Evolutionary conservation across 2,797 vertebrate species (phyloP).

Genomic region (Scolopax bukidnonensis): DNA sequence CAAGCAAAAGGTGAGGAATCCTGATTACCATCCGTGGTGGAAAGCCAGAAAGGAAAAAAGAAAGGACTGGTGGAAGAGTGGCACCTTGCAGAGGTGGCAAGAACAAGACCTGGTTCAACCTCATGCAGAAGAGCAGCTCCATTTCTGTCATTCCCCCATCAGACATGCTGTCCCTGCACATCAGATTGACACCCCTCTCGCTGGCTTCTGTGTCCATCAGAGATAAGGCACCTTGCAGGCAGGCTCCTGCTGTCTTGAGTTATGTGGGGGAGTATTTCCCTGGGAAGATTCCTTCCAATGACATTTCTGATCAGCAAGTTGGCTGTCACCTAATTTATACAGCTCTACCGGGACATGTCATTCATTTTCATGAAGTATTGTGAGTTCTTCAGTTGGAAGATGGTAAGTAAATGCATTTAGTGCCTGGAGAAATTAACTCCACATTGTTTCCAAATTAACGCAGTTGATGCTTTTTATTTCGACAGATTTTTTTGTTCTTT

Average conservation of each 20-base stretch:
- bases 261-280: background rate
- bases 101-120: background rate
- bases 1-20: background rate
- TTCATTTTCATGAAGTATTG: background rate
- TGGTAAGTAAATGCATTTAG: background rate
- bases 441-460: background rate
- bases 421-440: background rate
- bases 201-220: fast-evolving
- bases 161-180: fast-evolving
- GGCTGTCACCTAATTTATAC: background rate
- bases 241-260: background rate
- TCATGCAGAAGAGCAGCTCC: background rate
- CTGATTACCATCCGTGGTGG: background rate
- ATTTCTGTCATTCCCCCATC: background rate
- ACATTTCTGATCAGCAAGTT: background rate
- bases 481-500: background rate
- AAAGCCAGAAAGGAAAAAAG: background rate
- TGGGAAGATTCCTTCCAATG: background rate
- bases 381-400: background rate
- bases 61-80: background rate
- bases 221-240: background rate
- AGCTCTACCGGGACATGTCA: background rate
- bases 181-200: background rate
- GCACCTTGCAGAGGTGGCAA: background rate
- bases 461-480: background rate